Percentiles rank a stretch among this genome's conserved stretches.
Evolutionary conservation across 2,797 vertebrate genomes (phyloP).

Genomic region (Microctenopoma lineatum): DNA sequence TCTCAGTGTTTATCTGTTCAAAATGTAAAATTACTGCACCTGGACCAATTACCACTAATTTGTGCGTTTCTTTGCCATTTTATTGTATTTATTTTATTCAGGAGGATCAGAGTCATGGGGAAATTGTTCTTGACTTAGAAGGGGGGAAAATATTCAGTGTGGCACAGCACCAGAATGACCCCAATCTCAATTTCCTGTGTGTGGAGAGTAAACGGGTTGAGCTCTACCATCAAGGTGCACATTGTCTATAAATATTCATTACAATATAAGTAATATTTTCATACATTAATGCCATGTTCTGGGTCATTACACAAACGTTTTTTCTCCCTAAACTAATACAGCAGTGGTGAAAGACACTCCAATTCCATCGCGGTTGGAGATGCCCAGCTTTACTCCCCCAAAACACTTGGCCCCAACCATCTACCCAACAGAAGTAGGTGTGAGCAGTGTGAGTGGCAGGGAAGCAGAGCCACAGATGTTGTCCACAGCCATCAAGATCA

Average conservation of each 20-base stretch:
- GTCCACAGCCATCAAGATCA: constrained; percentile 90
- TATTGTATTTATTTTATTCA: constrained; percentile 60
- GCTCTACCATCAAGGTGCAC: constrained; percentile 89
- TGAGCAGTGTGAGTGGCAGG: constrained; percentile 83
- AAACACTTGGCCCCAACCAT: constrained; percentile 88
- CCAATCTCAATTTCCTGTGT: constrained; percentile 90
- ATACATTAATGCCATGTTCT: background rate
- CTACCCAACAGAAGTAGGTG: constrained; percentile 90
- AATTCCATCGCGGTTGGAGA: constrained; percentile 83
- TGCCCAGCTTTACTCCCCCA: constrained; percentile 85
- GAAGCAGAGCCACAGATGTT: constrained; percentile 87
- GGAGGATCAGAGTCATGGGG: constrained; percentile 87
- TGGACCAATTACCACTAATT: background rate
- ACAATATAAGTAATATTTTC: background rate
- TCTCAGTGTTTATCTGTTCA: background rate
- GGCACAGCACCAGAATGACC: constrained; percentile 88
- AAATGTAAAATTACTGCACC: background rate
- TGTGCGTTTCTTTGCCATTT: background rate
- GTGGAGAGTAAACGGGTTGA: constrained; percentile 88
- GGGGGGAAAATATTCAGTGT: constrained; percentile 91
- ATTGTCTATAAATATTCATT: constrained; percentile 16
- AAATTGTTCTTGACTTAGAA: constrained; percentile 90
- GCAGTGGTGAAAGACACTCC: constrained; percentile 85
- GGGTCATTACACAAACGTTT: background rate
- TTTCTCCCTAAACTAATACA: constrained; percentile 45